Conservation (phyloP, 2,797 vertebrate species). For the Lagorchestes hirsutus region DNA sequence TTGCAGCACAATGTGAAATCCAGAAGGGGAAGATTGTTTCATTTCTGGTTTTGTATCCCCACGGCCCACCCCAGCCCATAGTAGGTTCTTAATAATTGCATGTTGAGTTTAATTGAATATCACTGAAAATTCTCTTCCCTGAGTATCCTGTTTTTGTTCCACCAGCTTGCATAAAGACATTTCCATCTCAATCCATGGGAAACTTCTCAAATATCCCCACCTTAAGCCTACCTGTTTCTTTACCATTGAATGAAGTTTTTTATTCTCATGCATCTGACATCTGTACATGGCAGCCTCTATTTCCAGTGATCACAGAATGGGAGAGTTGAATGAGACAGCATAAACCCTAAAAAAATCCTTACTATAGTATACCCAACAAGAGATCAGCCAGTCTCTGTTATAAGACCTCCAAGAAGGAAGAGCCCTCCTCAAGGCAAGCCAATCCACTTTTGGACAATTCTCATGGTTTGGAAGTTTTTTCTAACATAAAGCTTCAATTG, state of each 20-base stretch:
- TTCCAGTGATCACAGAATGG: neutral
- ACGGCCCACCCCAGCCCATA: neutral
- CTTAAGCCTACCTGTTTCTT: neutral
- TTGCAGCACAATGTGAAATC: neutral
- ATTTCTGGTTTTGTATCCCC: neutral
- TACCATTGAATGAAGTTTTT: neutral
- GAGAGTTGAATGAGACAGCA: neutral
- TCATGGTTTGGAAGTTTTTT: neutral
- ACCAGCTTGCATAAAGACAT: neutral
- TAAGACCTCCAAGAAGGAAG: neutral
- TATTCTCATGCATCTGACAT: neutral
- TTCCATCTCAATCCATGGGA: neutral
- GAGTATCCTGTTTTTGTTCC: neutral
- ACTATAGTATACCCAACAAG: neutral
- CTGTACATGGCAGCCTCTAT: neutral
- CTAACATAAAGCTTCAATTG: neutral
- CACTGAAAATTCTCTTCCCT: neutral
- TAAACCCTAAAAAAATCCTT: neutral
- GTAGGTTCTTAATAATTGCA: neutral
- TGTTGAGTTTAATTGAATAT: neutral
- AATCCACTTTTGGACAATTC: neutral
- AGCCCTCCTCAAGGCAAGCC: neutral
- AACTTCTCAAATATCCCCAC: neutral
- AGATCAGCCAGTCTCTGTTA: neutral
- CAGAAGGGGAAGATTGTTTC: neutral